Percentiles rank a stretch among this genome's conserved stretches.
phyloP scores from a whole-genome alignment of 2,113 vertebrate genomes.

The Xiphophorus maculatus region DNA sequence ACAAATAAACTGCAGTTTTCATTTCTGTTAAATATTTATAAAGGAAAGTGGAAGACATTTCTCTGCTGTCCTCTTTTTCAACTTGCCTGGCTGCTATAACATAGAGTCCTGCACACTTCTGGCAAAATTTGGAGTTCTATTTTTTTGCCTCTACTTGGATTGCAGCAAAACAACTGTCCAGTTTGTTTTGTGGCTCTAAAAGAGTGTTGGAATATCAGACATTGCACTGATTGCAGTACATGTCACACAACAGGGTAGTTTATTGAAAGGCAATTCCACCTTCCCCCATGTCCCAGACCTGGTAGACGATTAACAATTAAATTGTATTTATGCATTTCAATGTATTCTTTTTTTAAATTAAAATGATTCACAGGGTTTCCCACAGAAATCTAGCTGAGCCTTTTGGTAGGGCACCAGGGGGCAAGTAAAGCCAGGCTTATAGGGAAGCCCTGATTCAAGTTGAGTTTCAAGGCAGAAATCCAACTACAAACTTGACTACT shows the following conservation, averaged over 20 bases:
- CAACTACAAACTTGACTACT: neutral
- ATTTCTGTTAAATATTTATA: conserved; percentile 19
- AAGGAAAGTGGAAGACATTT: conserved; percentile 7
- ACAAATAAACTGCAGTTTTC: conserved; percentile 20
- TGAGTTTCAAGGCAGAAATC: neutral
- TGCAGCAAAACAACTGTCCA: conserved; percentile 48
- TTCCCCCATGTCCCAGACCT: neutral
- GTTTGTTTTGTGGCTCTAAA: conserved; percentile 47
- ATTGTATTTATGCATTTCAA: too few species aligned
- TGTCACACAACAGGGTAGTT: neutral
- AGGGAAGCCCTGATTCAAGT: too few species aligned
- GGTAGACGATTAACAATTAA: conserved; percentile 8
- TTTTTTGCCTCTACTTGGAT: conserved; percentile 35
- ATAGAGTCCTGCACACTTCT: conserved; percentile 32
- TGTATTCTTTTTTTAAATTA: too few species aligned
- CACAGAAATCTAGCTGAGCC: too few species aligned
- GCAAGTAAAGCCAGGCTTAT: too few species aligned
- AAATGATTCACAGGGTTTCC: too few species aligned
- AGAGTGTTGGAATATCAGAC: conserved; percentile 29
- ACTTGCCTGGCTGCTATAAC: conserved; percentile 11
- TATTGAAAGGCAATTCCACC: neutral
- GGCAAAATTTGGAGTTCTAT: conserved; percentile 45
- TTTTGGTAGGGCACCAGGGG: too few species aligned
- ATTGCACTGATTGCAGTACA: conserved; percentile 15
- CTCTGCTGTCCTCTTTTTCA: neutral